A percentile compares a stretch with the other conserved stretches of the same genome.
phyloP scores from a whole-genome alignment of 1,140 invertebrate genomes.

The Trachymyrmex septentrionalis region DNA sequence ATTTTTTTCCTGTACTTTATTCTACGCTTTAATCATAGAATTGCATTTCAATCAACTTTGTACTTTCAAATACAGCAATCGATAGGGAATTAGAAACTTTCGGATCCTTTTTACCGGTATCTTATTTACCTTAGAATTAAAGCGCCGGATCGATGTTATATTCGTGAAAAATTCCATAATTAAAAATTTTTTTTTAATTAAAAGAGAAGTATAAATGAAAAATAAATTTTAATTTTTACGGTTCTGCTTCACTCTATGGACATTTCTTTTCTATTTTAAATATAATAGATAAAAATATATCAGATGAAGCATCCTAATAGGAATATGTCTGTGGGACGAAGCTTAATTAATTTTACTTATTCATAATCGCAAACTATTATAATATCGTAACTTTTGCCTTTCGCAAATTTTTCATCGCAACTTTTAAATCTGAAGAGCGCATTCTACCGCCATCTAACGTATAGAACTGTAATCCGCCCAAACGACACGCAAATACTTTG shows the following conservation, averaged over 20 bases:
- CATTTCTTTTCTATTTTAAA: neutral
- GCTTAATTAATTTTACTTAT: neutral
- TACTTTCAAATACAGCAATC: slow-evolving; percentile 23
- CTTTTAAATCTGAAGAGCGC: slow-evolving; percentile 75
- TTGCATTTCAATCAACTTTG: slow-evolving; percentile 21
- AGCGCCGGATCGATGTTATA: neutral
- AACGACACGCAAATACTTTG: slow-evolving; percentile 58
- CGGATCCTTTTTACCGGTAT: slow-evolving; percentile 23
- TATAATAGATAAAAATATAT: neutral
- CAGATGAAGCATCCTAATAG: too few species aligned
- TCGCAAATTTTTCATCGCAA: neutral
- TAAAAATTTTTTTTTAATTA: neutral
- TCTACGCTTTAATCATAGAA: neutral
- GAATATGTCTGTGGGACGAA: neutral
- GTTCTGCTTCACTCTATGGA: neutral
- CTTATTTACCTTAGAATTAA: slow-evolving; percentile 29
- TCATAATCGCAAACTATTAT: neutral
- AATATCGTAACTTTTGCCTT: neutral
- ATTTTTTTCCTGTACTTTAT: slow-evolving; percentile 1
- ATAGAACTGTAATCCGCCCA: slow-evolving; percentile 74
- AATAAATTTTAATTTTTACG: neutral
- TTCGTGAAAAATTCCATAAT: slow-evolving; percentile 48
- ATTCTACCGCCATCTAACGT: slow-evolving; percentile 73
- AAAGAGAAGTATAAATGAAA: neutral
- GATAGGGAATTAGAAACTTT: slow-evolving; percentile 40